Base-by-base conservation (phyloP, 1,140 invertebrate species). In the Scaptomyza pallida region DNA sequence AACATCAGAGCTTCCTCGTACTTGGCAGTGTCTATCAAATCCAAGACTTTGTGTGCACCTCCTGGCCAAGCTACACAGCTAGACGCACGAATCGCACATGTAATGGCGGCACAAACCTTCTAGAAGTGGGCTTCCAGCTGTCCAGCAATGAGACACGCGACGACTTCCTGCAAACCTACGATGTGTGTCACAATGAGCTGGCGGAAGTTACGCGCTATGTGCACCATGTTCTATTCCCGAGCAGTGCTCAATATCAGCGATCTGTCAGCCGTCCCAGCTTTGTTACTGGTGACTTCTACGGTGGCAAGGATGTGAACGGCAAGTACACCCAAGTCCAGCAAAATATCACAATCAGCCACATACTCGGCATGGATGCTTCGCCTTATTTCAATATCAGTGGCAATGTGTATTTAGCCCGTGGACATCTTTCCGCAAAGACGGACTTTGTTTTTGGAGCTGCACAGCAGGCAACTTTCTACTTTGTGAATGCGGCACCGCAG, bases 401-500 rank as follows among this genome's bases (percentile, higher is more conserved):
- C 6, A 65, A 89, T 57, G 76, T 90, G 6, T 94, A 91, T 75
- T 76, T 95, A 59, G 92, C 94, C 0, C 92, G 94, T 17, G 95
- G 95, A 6, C 95, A 96, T 79, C 89, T 95, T 6, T 91, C 93
- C 0, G 94, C 95, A 6, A 95, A 95, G 75, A 93, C 92, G 12
- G 95, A 96, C 81, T 94, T 93, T 61, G 92, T 95, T 1, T 94
- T 93, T 59, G 94, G 93, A 0, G 88, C 93, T 8, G 93, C 93
- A 6, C 94, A 95, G 74, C 91, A 93, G 8, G 91, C 94, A 1
- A 94, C 93, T 1, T 95, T 94, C 80, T 93, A 93, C 71, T 95
- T 94, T 74, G 92, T 94, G 4, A 95, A 95, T 81, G 93, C 89
- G 10, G 94, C 93, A 1, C 94, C 94, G 0, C 94, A 91, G 76